phyloP scores from a whole-genome alignment of 2,113 vertebrate genomes.

The Spea multiplicata region DNA sequence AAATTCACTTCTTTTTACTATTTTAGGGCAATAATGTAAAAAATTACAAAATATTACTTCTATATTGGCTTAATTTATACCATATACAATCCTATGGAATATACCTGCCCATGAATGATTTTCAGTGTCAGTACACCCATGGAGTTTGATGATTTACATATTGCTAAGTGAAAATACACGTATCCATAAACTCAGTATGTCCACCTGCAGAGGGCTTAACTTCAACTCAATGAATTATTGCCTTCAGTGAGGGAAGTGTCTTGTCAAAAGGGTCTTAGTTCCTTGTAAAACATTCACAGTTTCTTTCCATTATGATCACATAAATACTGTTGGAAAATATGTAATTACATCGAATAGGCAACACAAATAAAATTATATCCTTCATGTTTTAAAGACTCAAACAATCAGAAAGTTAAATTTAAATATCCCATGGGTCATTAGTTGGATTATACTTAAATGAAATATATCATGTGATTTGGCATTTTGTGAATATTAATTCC shows the following conservation, averaged over 20 bases:
- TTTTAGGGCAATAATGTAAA: neutral
- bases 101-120: neutral
- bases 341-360: neutral
- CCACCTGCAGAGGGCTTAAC: slow-evolving; percentile 30
- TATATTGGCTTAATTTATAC: slow-evolving; percentile 15
- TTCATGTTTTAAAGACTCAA: neutral
- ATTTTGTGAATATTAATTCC: neutral
- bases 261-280: slow-evolving; percentile 40
- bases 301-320: slow-evolving; percentile 35
- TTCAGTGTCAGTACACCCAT: slow-evolving; percentile 22
- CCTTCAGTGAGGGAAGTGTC: slow-evolving; percentile 29
- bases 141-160: slow-evolving; percentile 32
- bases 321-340: slow-evolving; percentile 24
- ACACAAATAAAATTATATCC: neutral
- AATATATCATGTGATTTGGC: neutral
- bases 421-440: neutral
- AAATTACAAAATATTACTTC: too few species aligned
- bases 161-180: slow-evolving; percentile 29
- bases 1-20: too few species aligned
- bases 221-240: slow-evolving; percentile 13
- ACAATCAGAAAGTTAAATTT: neutral
- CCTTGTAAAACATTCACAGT: slow-evolving; percentile 39
- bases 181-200: slow-evolving; percentile 4
- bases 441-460: neutral
- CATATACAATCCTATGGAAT: slow-evolving; percentile 2